Evolutionary conservation across 92 coral and sea anemone genomes (phyloP), one percentile per base, ranked within the genome.

Genomic region (Palythoa heliodiscus): DNA sequence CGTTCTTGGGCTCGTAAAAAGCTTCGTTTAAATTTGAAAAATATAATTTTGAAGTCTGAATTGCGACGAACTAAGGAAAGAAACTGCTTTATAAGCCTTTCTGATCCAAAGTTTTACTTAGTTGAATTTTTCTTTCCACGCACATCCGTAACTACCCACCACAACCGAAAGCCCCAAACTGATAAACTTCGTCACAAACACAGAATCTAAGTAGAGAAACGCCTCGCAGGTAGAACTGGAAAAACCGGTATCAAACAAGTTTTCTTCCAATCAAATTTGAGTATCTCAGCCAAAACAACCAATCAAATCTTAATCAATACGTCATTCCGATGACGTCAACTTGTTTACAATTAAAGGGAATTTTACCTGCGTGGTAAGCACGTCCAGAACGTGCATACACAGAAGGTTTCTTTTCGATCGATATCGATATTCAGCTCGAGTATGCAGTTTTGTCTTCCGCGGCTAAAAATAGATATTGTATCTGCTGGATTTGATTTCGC

Each of bases 141-240:
- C 19, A 64, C 43, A 20, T 7, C 4, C 29, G 22, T 0, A 17
- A 20, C n/a, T 3, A 0, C n/a, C n/a, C n/a, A n/a, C n/a, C 14
- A 79, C 84, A 64, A 40, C 73, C 2, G 16, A 12, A 43, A 47
- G 43, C 74, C 84, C 84, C 84, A 40, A 63, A 79, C 66, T 79
- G 64, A 79, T 57, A 66, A 66, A 47, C 83, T n/a, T 92, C 95
- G 92, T 90, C 85, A 90, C 91, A 88, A 91, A 91, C 94, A 86
- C 58, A 40, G n/a, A 24, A 22, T 11, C 7, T 76, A 86, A 77
- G 60, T 24, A 82, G 25, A 15, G 72, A 64, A 87, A 82, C 88
- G 89, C 83, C 87, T 88, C 66, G 72, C 86, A 57, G 50, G 86
- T n/a, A 7, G 43, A 88, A 20, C 89, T 1, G 79, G 89, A 53